phyloP scores from a whole-genome alignment of 64 coral and sea anemone genomes.

The Stylophora pistillata region DNA sequence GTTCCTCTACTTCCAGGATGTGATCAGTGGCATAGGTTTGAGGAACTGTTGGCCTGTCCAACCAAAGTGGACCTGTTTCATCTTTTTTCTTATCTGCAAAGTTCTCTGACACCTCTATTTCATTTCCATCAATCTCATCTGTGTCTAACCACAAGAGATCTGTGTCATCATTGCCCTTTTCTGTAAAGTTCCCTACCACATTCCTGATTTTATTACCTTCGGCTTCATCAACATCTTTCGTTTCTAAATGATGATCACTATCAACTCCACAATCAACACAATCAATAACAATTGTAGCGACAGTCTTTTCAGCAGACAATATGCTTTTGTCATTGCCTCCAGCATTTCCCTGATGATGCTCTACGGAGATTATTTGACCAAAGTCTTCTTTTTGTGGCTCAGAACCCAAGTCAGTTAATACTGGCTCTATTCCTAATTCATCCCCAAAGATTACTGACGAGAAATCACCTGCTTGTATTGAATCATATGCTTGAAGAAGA shows the following conservation, averaged over 20 bases:
- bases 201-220: no score
- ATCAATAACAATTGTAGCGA: neutral
- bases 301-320: neutral
- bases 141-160: neutral
- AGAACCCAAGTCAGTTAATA: neutral
- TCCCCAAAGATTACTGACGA: neutral
- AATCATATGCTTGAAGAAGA: slow-evolving; percentile 70
- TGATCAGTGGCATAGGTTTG: neutral
- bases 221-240: no score
- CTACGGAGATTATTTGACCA: neutral
- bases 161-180: neutral
- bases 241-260: neutral
- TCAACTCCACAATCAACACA: neutral
- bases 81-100: neutral
- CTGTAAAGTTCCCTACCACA: no score
- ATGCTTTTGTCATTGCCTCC: no score
- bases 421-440: neutral
- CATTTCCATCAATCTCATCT: neutral
- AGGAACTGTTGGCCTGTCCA: neutral
- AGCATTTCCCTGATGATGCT: neutral
- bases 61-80: neutral
- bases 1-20: neutral
- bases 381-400: neutral
- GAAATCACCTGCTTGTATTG: slow-evolving; percentile 35
- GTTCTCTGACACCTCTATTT: neutral